Conservation (phyloP, 2,797 vertebrate genomes). For the Lepilemur ruficaudatus region DNA sequence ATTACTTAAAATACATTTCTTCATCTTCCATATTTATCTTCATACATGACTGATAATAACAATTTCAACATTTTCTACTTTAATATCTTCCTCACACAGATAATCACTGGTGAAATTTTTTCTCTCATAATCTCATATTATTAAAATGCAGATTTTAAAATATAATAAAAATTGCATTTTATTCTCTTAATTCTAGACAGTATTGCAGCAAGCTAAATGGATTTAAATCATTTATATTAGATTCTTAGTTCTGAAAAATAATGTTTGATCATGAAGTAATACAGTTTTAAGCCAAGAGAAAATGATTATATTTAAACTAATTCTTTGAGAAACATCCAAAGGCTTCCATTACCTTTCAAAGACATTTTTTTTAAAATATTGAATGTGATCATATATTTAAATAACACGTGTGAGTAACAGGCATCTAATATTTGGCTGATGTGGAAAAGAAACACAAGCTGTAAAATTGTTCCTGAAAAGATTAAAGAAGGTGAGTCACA, state of each 20-base stretch:
- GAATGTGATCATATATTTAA: slow-evolving; percentile 21
- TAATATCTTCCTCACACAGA: not conserved
- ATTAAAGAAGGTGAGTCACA: not conserved
- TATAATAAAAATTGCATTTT: not conserved
- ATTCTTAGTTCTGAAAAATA: slow-evolving; percentile 45
- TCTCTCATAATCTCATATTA: not conserved
- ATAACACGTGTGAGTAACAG: not conserved
- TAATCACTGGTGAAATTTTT: not conserved
- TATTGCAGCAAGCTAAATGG: not conserved
- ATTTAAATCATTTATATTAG: slow-evolving; percentile 24
- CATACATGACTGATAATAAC: not conserved
- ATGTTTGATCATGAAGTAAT: slow-evolving; percentile 7
- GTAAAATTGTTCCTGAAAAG: not conserved
- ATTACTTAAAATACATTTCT: slow-evolving; percentile 5
- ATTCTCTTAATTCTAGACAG: not conserved
- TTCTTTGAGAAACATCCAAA: slow-evolving; percentile 38
- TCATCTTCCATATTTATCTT: not conserved
- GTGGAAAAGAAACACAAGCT: not conserved
- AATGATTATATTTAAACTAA: slow-evolving; percentile 10
- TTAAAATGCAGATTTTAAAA: slow-evolving; percentile 13
- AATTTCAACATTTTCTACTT: not conserved
- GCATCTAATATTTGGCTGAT: not conserved
- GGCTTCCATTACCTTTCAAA: slow-evolving; percentile 32
- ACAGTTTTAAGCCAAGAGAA: not conserved
- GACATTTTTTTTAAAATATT: slow-evolving; percentile 1